Percentiles rank a stretch among this genome's conserved stretches.
Conservation (phyloP, 1,140 invertebrate genomes). For the Temnothorax curvispinosus region DNA sequence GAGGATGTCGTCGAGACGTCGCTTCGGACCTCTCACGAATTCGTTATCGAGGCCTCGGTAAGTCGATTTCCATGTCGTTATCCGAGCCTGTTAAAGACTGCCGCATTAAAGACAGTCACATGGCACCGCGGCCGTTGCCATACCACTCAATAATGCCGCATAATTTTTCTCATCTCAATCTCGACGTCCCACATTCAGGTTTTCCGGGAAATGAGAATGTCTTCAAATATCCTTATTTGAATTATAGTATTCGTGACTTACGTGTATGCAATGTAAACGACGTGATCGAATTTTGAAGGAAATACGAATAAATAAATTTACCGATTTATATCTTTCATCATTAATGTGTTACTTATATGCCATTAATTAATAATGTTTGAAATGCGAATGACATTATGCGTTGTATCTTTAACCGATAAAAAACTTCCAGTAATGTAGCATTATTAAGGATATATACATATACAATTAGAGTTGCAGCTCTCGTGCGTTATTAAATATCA, state of each 20-base stretch:
- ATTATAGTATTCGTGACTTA: background rate
- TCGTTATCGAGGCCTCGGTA: conserved; percentile 64
- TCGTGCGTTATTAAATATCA: background rate
- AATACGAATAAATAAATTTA: background rate
- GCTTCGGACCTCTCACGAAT: conserved; percentile 46
- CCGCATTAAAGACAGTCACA: conserved; percentile 2
- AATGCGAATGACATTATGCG: background rate
- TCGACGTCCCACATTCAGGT: conserved; percentile 6
- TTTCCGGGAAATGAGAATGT: conserved; percentile 1
- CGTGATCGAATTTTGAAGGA: background rate
- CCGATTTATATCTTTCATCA: background rate
- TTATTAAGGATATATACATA: background rate
- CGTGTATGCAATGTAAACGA: background rate
- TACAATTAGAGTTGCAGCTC: background rate
- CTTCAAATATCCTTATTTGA: background rate
- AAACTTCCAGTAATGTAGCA: background rate
- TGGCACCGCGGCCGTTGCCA: background rate
- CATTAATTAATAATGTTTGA: background rate
- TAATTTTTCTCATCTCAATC: conserved; percentile 38
- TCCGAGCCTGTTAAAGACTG: conserved; percentile 50
- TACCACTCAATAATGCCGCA: conserved; percentile 19
- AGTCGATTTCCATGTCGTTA: conserved; percentile 69
- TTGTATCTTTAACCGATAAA: background rate
- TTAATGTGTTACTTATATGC: background rate
- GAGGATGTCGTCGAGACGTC: conserved; percentile 40